Evolutionary conservation across 2,888 invertebrate species (phyloP), one percentile per base, ranked within the genome.

Genomic region (Ennomos erosarius): DNA sequence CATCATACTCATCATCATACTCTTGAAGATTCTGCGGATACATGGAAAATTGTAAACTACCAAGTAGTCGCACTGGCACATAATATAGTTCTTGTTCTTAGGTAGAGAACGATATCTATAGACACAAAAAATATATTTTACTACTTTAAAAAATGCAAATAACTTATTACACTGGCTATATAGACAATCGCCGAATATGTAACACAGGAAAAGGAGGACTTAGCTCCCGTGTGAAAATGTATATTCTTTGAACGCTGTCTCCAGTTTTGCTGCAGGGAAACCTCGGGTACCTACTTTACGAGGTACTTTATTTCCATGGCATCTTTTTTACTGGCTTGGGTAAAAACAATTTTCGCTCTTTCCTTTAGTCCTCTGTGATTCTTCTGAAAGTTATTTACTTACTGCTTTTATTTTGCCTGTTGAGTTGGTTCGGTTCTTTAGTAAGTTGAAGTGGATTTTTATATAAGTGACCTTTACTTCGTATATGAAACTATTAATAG

Each of bases 271-370:
- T 35, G 48, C 35, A 45, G 48, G 49, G 34, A 59, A 56, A 50
- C 62, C 62, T 60, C 46, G 51, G 56, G 61, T 62, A 60, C 35
- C 51, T 48, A 58, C 59, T 67, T 67, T 67, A 65, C 56, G 65
- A 56, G 59, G 63, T 65, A 67, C 65, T 67, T 63, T 65, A 62
- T 67, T 62, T 62, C 65, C 47, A 57, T 50, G 55, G 61, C 63
- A 65, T 67, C 65, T 65, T 65, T 64, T 67, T 65, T 67, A 67
- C 65, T 65, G 59, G 59, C 62, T 63, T 45, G 48, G 61, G 63
- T 63, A 57, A 59, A 61, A 61, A 67, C 65, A 63, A 67, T 65
- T 65, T 67, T 65, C 61, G 57, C 63, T 61, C 53, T 63, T 56
- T 54, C 59, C 63, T 65, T 63, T n/a, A 54, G 51, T 55, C 55